phyloP scores from a whole-genome alignment of 1,140 invertebrate species.

The Lepidotrigona ventralis region DNA sequence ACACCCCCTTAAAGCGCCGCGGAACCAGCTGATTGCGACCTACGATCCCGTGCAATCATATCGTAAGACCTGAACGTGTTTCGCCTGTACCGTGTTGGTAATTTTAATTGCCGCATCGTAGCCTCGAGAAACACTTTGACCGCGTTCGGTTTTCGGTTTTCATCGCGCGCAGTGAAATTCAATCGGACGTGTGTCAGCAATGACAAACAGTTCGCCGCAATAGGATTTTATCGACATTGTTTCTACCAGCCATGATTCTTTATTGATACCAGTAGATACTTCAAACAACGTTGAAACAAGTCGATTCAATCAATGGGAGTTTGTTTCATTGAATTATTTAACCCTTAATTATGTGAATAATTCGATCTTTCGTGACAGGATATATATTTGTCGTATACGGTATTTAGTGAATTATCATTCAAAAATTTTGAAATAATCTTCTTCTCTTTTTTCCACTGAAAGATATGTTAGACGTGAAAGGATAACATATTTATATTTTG shows the following conservation, averaged over 20 bases:
- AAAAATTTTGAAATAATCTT: too few species aligned
- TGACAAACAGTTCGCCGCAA: background rate
- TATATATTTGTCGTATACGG: too few species aligned
- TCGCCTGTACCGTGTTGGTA: background rate
- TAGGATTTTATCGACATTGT: background rate
- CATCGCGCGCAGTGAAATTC: background rate
- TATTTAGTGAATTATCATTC: too few species aligned
- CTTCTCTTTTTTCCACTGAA: too few species aligned
- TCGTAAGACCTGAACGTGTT: background rate
- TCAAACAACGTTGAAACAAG: background rate
- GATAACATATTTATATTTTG: too few species aligned
- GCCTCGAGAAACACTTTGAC: background rate
- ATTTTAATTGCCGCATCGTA: background rate
- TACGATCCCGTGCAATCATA: conserved; percentile 11
- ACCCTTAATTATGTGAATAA: too few species aligned
- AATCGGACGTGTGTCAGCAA: rapidly evolving
- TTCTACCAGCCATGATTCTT: background rate
- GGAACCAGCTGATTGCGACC: conserved; percentile 69
- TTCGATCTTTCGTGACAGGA: too few species aligned
- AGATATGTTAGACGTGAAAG: too few species aligned
- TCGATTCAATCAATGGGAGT: background rate
- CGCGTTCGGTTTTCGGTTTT: background rate
- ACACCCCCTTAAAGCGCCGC: conserved; percentile 64
- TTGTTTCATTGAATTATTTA: background rate
- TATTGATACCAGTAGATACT: background rate